Conservation (phyloP, 2,113 vertebrate species). For the Pleuronectes platessa region DNA sequence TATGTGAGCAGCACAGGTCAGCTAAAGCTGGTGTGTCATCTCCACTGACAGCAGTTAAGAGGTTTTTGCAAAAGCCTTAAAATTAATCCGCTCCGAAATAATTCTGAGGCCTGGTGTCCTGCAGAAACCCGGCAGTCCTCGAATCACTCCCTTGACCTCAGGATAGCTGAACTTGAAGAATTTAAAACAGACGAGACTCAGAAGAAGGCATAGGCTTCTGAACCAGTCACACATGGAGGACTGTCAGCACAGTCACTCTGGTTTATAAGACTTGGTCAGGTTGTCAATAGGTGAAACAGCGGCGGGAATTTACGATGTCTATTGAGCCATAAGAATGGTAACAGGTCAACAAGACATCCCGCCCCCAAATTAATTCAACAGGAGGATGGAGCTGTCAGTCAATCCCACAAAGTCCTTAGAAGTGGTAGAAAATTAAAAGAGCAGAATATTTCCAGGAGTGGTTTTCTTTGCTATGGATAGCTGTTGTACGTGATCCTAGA, state of each 20-base stretch:
- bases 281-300: no score
- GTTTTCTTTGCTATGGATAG: neutral
- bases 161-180: neutral
- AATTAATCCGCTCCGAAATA: neutral
- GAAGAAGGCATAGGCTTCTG: neutral
- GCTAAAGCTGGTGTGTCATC: neutral
- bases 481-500: neutral
- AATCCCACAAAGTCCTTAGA: no score
- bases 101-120: neutral
- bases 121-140: neutral
- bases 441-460: no score
- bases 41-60: neutral
- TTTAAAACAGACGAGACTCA: neutral
- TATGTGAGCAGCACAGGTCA: neutral
- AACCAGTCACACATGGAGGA: neutral
- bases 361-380: no score
- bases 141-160: neutral
- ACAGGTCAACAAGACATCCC: no score
- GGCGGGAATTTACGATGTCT: no score
- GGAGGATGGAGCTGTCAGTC: no score
- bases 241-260: no score
- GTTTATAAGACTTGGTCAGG: no score
- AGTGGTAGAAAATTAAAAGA: neutral
- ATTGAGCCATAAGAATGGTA: no score
- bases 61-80: neutral